Evolutionary conservation across 2,113 vertebrate genomes (phyloP), one percentile per base, ranked within the genome.

Genomic region (Nannobrachium achirus): DNA sequence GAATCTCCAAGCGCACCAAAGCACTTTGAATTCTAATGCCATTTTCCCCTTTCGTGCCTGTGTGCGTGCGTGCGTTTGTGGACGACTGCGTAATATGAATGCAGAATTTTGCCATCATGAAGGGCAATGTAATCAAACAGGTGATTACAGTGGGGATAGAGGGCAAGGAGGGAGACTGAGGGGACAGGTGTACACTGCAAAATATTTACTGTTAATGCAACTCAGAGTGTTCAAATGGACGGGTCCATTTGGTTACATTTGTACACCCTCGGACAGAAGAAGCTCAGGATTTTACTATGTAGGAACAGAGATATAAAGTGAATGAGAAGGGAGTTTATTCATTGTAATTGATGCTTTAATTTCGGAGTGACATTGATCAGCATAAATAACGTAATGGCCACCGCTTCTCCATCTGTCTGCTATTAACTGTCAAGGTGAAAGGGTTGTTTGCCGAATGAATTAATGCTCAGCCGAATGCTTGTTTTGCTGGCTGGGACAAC

Each of bases 1-100:
- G 81, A 82, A 84, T 80, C 78, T 81, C 72, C 86, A 76, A 89
- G 84, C 89, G 83, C 75, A 81, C 73, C 81, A 69, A 70, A 77
- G 74, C 86, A 78, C 79, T n/a, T n/a, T 59, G 71, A 85, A 81
- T 86, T 77, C 69, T 83, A 84, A 87, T 85, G 79, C 25, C 3
- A n/a, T 33, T 33, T 33, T 5, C 25, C 6, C 6, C 25, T 33
- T 33, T 33, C 6, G 45, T 48, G 45, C 6, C 11, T 48, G 45
- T 5, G 14, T 48, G 45, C 6, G 45, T 48, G 45, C 1, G 45
- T 48, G 45, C 5, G 45, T 48, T n/a, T 48, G n/a, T 48, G 45
- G 45, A n/a, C 14, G 45, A 48, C n/a, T 48, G 45, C 11, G 5
- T 48, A 48, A 48, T n/a, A n/a, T 14, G 14, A 6, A 48, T 48